Base-by-base conservation (phyloP, 1,140 invertebrate genomes). In the Lycorma delicatula region DNA sequence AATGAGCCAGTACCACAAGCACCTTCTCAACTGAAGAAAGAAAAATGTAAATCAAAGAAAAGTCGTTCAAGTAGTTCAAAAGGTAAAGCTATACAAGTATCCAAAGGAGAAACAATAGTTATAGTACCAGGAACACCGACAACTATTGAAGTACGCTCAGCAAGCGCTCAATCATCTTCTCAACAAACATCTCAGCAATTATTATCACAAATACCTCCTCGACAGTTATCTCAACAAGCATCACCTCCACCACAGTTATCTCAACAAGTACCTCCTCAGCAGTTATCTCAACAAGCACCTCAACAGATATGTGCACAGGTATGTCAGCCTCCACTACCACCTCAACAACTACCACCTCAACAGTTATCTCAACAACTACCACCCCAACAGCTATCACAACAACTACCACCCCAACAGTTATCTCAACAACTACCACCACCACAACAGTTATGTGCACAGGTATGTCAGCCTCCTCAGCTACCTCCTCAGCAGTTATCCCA, bases 301-400 rank as follows among this genome's bases (percentile, higher is more conserved):
- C 54, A 31, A 44, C 47, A 23, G 51, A 53, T 23, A 31, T 53
- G 28, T 38, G 36, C 26, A 59, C 23, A 12, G n/a, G 12, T 23
- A 7, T 23, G 18, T 7, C 46, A 12, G 25, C 46, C 46, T 13
- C 46, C 46, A 25, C 46, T 23, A 12, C 46, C 46, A 9, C 12
- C 46, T 22, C 23, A 16, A 25, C 7, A 18, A 7, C 12, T 23
- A 6, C 46, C 23, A 23, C 18, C 12, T 6, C 12, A 7, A 46
- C 41, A 7, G 12, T 20, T 20, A 16, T 23, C 46, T 23, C 12
- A 22, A 7, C 46, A 16, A 22, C 16, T 20, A 7, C 38, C 38
- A 7, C 38, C 38, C 38, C 38, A n/a, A 44, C 38, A 5, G 22
- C n/a, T n/a, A n/a, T n/a, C n/a, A n/a, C n/a, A n/a, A n/a, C n/a